Conservation (phyloP, 2,113 vertebrate genomes). For the Lepidothrix coronata region DNA sequence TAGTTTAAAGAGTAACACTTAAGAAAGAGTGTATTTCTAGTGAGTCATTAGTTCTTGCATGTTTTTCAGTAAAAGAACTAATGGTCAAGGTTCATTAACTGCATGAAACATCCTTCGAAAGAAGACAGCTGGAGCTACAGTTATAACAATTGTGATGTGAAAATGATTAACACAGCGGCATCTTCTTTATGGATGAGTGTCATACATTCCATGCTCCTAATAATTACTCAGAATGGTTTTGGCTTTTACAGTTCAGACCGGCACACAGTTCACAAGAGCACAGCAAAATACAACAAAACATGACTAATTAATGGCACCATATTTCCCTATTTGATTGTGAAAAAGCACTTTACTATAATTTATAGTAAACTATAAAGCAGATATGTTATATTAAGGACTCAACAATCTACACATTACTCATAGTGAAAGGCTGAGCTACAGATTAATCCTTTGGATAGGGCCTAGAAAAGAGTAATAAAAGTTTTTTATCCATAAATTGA, state of each 20-base stretch:
- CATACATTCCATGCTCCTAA: background rate
- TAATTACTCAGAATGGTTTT: background rate
- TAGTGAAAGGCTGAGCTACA: background rate
- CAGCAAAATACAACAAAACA: background rate
- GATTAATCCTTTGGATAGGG: background rate
- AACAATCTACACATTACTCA: background rate
- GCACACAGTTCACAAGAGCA: background rate
- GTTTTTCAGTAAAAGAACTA: background rate
- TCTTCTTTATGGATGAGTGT: background rate
- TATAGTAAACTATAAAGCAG: background rate
- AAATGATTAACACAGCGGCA: background rate
- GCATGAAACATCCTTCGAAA: background rate
- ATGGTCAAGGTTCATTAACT: background rate
- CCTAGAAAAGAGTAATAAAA: background rate
- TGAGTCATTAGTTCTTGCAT: background rate
- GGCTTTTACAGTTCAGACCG: background rate
- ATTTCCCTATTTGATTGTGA: background rate
- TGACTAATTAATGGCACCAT: background rate
- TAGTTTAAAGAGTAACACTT: background rate
- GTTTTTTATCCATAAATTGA: background rate
- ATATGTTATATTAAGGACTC: background rate
- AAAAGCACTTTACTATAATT: background rate
- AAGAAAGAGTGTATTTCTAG: background rate
- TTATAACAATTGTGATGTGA: background rate
- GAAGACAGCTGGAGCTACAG: background rate